Base-by-base conservation (phyloP, 64 coral and sea anemone genomes). In the Pachyseris speciosa region DNA sequence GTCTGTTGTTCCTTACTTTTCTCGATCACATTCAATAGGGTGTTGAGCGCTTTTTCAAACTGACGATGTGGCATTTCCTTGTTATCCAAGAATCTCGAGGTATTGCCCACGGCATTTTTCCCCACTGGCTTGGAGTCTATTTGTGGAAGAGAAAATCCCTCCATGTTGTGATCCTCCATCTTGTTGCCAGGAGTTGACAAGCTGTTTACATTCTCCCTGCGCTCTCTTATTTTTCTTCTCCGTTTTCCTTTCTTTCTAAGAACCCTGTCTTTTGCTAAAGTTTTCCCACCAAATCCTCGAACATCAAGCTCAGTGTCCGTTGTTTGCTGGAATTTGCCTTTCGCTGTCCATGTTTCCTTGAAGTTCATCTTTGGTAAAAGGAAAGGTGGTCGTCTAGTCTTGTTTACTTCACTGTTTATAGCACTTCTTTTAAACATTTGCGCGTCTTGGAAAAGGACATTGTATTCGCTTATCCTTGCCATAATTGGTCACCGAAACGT, bases 151-250 rank as follows among this genome's bases (percentile, higher is more conserved):
- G 53, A 81, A 63, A 26, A 2, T 1, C 4, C 51, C 4, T 0
- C 7, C 39, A 9, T 37, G 28, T 19, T 28, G 7, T 39, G 19
- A 61, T 25, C 17, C 17, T 20, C 31, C 4, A 7, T 20, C 30
- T 81, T 81, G 77, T 41, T 81, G 51, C 77, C 22, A 81, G 32
- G 77, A 39, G 52, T 27, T 81, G 53, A 61, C 17, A 63, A 63
- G 9, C 53, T 61, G 33, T 40, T 81, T 25, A n/a, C n/a, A n/a
- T 25, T 25, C 20, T 26, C 3, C 20, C 2, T 6, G 25, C 4
- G 9, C 40, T 81, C 10, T 61, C 33, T 81, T 58, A 9, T 58
- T 63, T 20, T 53, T 28, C 9, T 63, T 81, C n/a, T 81, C 7
- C 22, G 51, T 81, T 39, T 81, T 41, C 33, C 9, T 10, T 9